A percentile compares a stretch with the other conserved stretches of the same genome.
Conservation (phyloP, 2,797 vertebrate genomes). For the Macropus fuliginosus region DNA sequence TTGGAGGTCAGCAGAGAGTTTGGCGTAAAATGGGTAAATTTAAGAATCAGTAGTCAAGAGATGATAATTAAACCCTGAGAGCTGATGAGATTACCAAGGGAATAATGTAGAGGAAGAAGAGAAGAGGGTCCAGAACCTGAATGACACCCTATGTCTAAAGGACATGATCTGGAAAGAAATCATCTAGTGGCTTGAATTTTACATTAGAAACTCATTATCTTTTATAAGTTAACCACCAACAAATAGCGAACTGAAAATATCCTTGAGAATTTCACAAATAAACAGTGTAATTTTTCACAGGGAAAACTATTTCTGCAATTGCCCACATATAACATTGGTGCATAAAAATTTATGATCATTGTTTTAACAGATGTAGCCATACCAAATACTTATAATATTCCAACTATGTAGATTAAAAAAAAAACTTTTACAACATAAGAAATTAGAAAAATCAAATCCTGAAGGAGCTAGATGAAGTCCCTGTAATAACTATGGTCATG, state of each 20-base stretch:
- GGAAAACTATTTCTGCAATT: neutral
- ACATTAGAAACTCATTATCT: neutral
- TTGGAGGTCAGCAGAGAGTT: neutral
- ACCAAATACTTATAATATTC: neutral
- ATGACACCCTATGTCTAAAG: neutral
- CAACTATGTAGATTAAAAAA: neutral
- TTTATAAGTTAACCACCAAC: neutral
- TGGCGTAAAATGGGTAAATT: neutral
- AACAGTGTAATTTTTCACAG: neutral
- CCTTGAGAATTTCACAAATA: neutral
- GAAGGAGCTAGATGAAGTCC: neutral
- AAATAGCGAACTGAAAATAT: neutral
- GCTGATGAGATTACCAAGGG: neutral
- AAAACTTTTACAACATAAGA: neutral
- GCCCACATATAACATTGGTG: neutral
- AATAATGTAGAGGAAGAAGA: neutral
- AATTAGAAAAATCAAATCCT: neutral
- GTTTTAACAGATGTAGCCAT: neutral
- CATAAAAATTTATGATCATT: neutral
- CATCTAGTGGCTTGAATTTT: neutral
- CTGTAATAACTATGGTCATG: neutral
- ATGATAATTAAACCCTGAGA: neutral
- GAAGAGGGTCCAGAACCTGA: neutral
- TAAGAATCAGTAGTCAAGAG: neutral
- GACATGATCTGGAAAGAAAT: neutral